Evolutionary conservation across 2,888 invertebrate genomes (phyloP), one percentile per base, ranked within the genome.

Genomic region (Dynastes grantii): DNA sequence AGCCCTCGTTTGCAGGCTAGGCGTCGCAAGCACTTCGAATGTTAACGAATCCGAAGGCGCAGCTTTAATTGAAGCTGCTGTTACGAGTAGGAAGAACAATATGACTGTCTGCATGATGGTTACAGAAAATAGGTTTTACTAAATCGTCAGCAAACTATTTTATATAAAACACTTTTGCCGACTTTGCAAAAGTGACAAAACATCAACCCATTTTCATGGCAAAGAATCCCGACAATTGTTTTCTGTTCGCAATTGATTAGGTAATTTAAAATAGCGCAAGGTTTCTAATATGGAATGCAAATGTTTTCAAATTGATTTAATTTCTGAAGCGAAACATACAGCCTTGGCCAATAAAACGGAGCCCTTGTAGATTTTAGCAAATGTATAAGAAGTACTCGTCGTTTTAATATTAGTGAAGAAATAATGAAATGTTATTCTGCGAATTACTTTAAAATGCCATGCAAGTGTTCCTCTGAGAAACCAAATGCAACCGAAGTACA

Each of bases 151-250:
- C 13, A 11, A 29, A 3, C 32, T 27, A n/a, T 61, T 75, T 75
- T 75, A 75, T 75, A 75, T 61, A 27, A 61, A 61, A 6, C 45
- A 6, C 11, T 61, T 61, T 45, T 68, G 77, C 58, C 68, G 77
- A 77, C 68, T 67, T 68, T 68, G 68, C 77, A 77, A 77, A 68
- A 11, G 22, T 11, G 5, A 9, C 9, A 22, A 9, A 45, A 75
- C 9, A 5, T 45, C 37, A 61, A 75, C 73, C 73, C 61, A 49
- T 22, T 75, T 61, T 13, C 9, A 11, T 9, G 13, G 11, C 40
- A 8, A 27, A 32, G 61, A 5, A 22, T 22, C 0, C 27, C 61
- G 27, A 45, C 6, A 22, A 22, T 68, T 68, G 22, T 68, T 68
- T 68, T 68, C 68, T 6, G 0, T 27, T 29, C 27, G 32, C 55